These are phyloP conservation scores for Cancer borealis DNA, from an alignment of 2,888 invertebrate species.

Conservation along the genomic window DNA sequence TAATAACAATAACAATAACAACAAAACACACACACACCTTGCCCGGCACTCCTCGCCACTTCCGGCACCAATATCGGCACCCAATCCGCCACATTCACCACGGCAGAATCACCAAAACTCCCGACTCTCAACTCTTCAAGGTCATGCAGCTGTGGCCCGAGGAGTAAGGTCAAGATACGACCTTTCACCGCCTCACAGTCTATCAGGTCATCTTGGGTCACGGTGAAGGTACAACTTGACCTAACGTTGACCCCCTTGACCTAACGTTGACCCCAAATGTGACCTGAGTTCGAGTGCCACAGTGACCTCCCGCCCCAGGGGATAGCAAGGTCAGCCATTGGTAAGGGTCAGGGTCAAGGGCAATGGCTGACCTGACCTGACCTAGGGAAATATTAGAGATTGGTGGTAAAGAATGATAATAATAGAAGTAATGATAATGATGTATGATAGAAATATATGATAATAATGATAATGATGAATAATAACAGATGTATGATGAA, in stretches of 20 bases:
- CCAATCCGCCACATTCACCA: slow-evolving; percentile 43
- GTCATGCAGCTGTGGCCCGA: slow-evolving; percentile 45
- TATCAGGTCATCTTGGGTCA: slow-evolving; percentile 27
- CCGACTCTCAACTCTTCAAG: background rate
- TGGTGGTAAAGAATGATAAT: background rate
- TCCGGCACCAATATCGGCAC: slow-evolving; percentile 35
- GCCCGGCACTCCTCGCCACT: background rate
- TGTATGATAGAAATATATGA: background rate
- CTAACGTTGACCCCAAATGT: slow-evolving; percentile 41
- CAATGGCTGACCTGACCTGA: background rate
- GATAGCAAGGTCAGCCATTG: slow-evolving; percentile 13
- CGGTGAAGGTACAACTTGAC: background rate
- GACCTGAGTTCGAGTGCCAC: slow-evolving; percentile 26
- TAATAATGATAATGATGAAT: background rate
- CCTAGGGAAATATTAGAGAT: background rate
- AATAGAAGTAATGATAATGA: background rate
- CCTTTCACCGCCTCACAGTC: slow-evolving; percentile 35
- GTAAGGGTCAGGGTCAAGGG: background rate
- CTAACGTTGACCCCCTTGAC: slow-evolving; percentile 35
- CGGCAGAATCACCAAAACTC: slow-evolving; percentile 51
- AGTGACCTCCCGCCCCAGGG: background rate
- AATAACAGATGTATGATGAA: background rate
- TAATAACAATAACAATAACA: no score
- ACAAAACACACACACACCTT: background rate
- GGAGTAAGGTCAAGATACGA: background rate